Percentiles rank a stretch among this genome's conserved stretches.
phyloP scores from a whole-genome alignment of 2,113 vertebrate species.

The Oncorhynchus kisutch region DNA sequence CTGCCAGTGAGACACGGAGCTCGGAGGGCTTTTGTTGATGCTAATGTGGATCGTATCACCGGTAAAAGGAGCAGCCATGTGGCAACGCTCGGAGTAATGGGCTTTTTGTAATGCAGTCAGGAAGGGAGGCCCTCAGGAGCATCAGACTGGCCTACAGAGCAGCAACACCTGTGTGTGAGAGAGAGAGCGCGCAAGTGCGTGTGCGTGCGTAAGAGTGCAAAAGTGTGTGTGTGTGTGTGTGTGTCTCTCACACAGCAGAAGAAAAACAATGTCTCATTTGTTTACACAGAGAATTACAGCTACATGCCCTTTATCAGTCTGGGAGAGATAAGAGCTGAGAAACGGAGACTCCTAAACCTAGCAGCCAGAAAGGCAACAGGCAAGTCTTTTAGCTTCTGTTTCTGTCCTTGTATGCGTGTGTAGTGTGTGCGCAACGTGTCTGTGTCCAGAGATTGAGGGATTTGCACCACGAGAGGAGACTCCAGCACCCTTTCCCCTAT shows the following conservation, averaged over 20 bases:
- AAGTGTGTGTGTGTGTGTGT: neutral
- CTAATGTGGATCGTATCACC: conserved; percentile 60
- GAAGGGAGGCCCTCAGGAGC: neutral
- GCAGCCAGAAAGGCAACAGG: neutral
- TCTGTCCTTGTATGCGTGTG: conserved; percentile 2
- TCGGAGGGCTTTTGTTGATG: conserved; percentile 45
- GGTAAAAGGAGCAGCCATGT: conserved; percentile 43
- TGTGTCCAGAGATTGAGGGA: conserved; percentile 35
- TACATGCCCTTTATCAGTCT: conserved; percentile 46
- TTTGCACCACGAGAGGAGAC: conserved; percentile 47
- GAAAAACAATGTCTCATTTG: conserved; percentile 16
- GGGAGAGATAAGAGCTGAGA: conserved; percentile 29
- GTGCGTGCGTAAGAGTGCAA: neutral
- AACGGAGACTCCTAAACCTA: neutral
- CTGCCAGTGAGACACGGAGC: conserved; percentile 35
- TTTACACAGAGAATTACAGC: conserved; percentile 49
- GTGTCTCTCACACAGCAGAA: neutral
- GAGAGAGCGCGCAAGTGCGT: neutral
- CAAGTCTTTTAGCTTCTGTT: neutral
- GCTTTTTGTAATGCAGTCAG: conserved; percentile 40
- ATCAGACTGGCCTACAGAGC: neutral
- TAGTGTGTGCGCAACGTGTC: neutral
- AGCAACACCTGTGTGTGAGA: neutral
- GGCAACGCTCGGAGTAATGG: conserved; percentile 47
- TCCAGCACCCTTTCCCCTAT: conserved; percentile 13